These are phyloP conservation scores for Drosophila equinoxialis DNA, from an alignment of 1,140 invertebrate genomes.

Conservation along the genomic window DNA sequence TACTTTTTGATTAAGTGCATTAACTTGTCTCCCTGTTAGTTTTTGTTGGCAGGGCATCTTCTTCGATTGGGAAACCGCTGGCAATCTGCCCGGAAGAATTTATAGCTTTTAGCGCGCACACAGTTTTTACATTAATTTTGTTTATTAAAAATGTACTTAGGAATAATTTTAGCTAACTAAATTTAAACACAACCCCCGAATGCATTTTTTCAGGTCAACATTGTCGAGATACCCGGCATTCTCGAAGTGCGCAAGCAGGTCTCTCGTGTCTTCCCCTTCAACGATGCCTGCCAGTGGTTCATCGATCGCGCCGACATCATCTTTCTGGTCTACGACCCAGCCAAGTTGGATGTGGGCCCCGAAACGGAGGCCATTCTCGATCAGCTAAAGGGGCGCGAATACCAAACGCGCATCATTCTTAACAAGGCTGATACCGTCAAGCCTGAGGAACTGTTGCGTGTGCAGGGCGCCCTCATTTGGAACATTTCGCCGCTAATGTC, in stretches of 20 bases:
- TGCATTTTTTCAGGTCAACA: constrained; percentile 89
- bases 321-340: constrained; percentile 97
- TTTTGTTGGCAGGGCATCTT: constrained; percentile 60
- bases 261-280: constrained; percentile 96
- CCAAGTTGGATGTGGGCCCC: constrained; percentile 96
- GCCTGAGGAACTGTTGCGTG: constrained; percentile 95
- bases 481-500: constrained; percentile 97
- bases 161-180: constrained; percentile 53
- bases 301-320: constrained; percentile 97
- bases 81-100: constrained; percentile 66
- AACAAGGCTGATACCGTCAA: constrained; percentile 98
- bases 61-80: constrained; percentile 67
- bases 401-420: constrained; percentile 94
- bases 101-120: constrained; percentile 53
- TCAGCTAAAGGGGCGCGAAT: constrained; percentile 95
- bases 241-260: constrained; percentile 96
- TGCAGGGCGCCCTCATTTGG: constrained; percentile 97
- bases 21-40: constrained; percentile 69
- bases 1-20: constrained; percentile 46
- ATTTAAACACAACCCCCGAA: constrained; percentile 44
- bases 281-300: constrained; percentile 97
- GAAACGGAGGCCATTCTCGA: constrained; percentile 97
- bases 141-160: constrained; percentile 68
- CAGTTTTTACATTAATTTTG: constrained; percentile 63
- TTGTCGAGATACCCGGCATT: constrained; percentile 98